phyloP scores from a whole-genome alignment of 2,888 invertebrate genomes.

The Petrophora chlorosata region DNA sequence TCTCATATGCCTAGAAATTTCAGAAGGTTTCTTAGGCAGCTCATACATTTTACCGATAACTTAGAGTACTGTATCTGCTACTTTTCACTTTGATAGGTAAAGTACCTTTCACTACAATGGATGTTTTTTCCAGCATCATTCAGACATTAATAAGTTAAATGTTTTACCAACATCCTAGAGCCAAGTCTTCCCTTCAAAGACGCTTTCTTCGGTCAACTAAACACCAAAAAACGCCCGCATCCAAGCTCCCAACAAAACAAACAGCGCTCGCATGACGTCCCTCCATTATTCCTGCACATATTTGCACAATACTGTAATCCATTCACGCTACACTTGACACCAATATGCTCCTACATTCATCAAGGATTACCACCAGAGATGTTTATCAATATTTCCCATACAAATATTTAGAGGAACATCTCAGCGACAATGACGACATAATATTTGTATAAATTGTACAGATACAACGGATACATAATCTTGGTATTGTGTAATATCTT shows the following conservation, averaged over 20 bases:
- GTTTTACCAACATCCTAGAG: too few species aligned
- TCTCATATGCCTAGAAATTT: too few species aligned
- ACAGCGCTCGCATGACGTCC: conserved; percentile 12
- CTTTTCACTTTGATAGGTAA: too few species aligned
- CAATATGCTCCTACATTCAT: conserved; percentile 63
- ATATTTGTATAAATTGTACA: conserved; percentile 64
- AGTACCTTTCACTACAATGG: too few species aligned
- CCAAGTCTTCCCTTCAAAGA: too few species aligned
- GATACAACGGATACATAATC: conserved; percentile 41
- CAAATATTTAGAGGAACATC: conserved; percentile 63
- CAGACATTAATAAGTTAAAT: too few species aligned
- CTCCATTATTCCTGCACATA: conserved; percentile 37
- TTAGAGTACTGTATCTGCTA: too few species aligned
- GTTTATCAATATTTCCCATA: conserved; percentile 72
- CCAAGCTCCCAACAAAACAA: conserved; percentile 23
- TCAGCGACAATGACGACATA: conserved; percentile 68
- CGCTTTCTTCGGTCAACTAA: conserved; percentile 22
- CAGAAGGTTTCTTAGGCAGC: too few species aligned
- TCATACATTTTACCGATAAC: too few species aligned
- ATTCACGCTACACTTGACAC: conserved; percentile 80
- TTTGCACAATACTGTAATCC: conserved; percentile 79
- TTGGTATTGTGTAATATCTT: conserved; percentile 52
- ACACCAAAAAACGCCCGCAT: conserved; percentile 17
- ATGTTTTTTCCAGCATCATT: too few species aligned
- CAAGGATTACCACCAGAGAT: conserved; percentile 71